Percentiles rank a stretch among this genome's conserved stretches.
These are phyloP conservation scores for Drosophila longiperda DNA, from an alignment of 2,888 invertebrate genomes.

Conservation along the genomic window DNA sequence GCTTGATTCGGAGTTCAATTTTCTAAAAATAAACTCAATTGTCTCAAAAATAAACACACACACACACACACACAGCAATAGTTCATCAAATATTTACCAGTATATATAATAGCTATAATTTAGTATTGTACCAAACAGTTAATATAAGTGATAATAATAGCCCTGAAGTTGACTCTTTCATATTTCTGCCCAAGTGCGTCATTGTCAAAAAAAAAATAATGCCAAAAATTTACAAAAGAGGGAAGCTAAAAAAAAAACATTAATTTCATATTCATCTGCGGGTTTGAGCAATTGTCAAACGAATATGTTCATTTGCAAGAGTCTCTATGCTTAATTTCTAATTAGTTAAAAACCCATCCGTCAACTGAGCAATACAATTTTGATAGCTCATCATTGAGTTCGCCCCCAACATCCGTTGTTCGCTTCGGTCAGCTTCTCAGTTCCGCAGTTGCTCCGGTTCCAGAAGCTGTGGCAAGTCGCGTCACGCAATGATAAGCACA, in stretches of 20 bases:
- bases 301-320: not conserved
- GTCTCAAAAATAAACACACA: slow-evolving; percentile 14
- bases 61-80: not conserved
- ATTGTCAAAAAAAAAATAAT: slow-evolving; percentile 11
- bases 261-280: slow-evolving; percentile 27
- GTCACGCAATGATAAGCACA: slow-evolving; percentile 77
- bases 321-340: slow-evolving; percentile 46
- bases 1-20: slow-evolving; percentile 30
- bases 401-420: slow-evolving; percentile 32
- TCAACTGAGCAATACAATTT: slow-evolving; percentile 54
- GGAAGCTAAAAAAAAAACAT: not conserved
- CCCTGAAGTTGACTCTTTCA: slow-evolving; percentile 16
- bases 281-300: slow-evolving; percentile 25
- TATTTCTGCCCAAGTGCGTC: slow-evolving; percentile 42
- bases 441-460: slow-evolving; percentile 6
- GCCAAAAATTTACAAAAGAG: slow-evolving; percentile 10
- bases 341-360: slow-evolving; percentile 60
- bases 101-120: slow-evolving; percentile 12
- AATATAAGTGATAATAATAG: not conserved
- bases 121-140: slow-evolving; percentile 14
- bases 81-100: slow-evolving; percentile 39
- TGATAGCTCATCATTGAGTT: slow-evolving; percentile 56
- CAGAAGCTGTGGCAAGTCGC: slow-evolving; percentile 12
- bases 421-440: slow-evolving; percentile 3
- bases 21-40: slow-evolving; percentile 49